Evolutionary conservation across 2,888 invertebrate genomes (phyloP).

Genomic region (Seira ritae): DNA sequence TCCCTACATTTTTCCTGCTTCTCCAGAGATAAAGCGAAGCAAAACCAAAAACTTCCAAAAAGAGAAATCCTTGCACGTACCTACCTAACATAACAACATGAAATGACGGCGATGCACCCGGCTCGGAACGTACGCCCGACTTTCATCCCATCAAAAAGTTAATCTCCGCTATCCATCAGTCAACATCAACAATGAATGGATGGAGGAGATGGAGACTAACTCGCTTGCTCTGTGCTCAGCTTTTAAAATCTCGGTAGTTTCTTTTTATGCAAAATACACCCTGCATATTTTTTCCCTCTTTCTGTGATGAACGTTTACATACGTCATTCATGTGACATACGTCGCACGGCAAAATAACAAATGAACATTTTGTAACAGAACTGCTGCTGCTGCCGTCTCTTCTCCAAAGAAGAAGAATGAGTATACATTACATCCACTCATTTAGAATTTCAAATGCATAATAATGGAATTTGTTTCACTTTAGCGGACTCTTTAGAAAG

Average conservation of each 20-base stretch:
- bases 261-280: slow-evolving; percentile 22
- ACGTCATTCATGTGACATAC: background rate
- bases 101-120: slow-evolving; percentile 40
- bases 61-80: no score
- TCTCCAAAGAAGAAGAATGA: slow-evolving; percentile 27
- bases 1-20: slow-evolving; percentile 10
- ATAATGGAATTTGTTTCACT: slow-evolving; percentile 65
- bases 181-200: slow-evolving; percentile 50
- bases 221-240: background rate
- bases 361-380: slow-evolving; percentile 5
- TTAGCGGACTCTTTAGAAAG: slow-evolving; percentile 44
- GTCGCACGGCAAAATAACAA: background rate
- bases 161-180: slow-evolving; percentile 65
- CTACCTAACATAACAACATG: no score
- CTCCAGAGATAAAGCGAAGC: slow-evolving; percentile 35
- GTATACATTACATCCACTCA: slow-evolving; percentile 44
- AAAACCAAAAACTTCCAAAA: slow-evolving; percentile 23
- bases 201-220: slow-evolving; percentile 9
- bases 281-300: slow-evolving; percentile 22
- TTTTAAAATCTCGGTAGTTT: no score
- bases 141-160: slow-evolving; percentile 60
- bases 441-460: slow-evolving; percentile 46
- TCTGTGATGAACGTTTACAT: no score
- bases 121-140: slow-evolving; percentile 52
- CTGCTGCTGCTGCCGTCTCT: no score